phyloP scores from a whole-genome alignment of 2,113 vertebrate genomes.

The Gasterosteus nipponicus region DNA sequence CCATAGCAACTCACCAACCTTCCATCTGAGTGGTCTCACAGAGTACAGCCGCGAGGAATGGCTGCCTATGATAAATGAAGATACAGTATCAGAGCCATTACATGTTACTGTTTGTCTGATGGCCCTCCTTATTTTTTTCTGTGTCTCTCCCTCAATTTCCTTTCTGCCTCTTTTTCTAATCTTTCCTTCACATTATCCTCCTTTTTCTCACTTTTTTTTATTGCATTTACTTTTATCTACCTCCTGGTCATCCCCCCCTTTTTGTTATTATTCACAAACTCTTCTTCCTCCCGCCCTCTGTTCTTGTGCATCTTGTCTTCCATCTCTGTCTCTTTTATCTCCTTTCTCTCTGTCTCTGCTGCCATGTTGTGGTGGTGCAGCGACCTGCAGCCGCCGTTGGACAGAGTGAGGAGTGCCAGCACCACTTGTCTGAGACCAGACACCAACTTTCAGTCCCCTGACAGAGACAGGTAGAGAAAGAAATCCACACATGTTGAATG shows the following conservation, averaged over 20 bases:
- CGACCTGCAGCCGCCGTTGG: slow-evolving; percentile 97
- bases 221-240: slow-evolving; percentile 3
- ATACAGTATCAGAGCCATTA: slow-evolving; percentile 48
- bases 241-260: slow-evolving; percentile 22
- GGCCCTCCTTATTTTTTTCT: slow-evolving; percentile 43
- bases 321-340: slow-evolving; percentile 16
- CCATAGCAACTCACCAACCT: slow-evolving; percentile 68
- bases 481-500: slow-evolving; percentile 1
- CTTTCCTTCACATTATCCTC: background rate
- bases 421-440: slow-evolving; percentile 99
- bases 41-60: slow-evolving; percentile 51
- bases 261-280: slow-evolving; percentile 6
- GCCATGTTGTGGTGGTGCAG: slow-evolving; percentile 89
- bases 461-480: slow-evolving; percentile 92
- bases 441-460: slow-evolving; percentile 93
- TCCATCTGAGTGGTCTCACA: slow-evolving; percentile 53
- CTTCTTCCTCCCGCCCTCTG: slow-evolving; percentile 9
- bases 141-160: slow-evolving; percentile 23
- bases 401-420: slow-evolving; percentile 99
- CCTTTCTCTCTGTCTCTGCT: slow-evolving; percentile 75
- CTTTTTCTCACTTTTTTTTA: background rate
- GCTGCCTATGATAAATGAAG: slow-evolving; percentile 62
- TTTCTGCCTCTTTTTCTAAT: slow-evolving; percentile 6
- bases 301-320: slow-evolving; percentile 21
- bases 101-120: slow-evolving; percentile 65